Base-by-base conservation (phyloP, 2,113 vertebrate species). In the Ceuthmochares aereus region DNA sequence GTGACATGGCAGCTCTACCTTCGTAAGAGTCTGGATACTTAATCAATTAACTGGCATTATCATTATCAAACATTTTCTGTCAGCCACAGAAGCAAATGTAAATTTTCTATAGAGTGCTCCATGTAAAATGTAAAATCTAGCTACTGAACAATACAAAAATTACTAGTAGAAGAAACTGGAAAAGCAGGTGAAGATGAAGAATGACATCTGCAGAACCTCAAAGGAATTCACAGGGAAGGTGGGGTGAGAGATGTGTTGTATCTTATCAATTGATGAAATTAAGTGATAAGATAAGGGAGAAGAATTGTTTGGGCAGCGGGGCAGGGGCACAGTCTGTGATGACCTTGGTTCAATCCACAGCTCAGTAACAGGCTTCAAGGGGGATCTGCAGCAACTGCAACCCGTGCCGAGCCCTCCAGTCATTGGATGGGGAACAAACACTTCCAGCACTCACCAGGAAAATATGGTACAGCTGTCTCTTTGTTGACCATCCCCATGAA, bases 111-210 rank as follows among this genome's bases (percentile, higher is more conserved):
- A 4, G 37, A 79, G 43, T 16, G 10, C 17, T 78, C 59, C 21
- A 49, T 37, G 42, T 23, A 58, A 26, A 20, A 29, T 20, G 29
- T 17, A 80, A 89, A 92, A 87, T 23, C 34, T 66, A 89, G 60
- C 56, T 74, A 54, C 27, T 55, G 63, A 88, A 94, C 20, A 59
- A 95, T 95, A 51, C n/a, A 74, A 82, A 90, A 92, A 92, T 49
- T n/a, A 6, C 20, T 56, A 29, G 27, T 15, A 66, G 93, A 95
- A 73, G 52, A 68, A 89, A 87, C 45, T 60, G 64, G 72, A 89
- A 45, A 68, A 54, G 36, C 5, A 51, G 8, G 23, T 64, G 70
- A 79, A 49, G 14, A 43, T 25, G 26, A 75, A 58, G 36, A 40
- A 40, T 4, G 34, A 58, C 55, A 64, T 34, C 22, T n/a, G 47